Evolutionary conservation across 2,113 vertebrate genomes (phyloP).

Genomic region (Natator depressus): DNA sequence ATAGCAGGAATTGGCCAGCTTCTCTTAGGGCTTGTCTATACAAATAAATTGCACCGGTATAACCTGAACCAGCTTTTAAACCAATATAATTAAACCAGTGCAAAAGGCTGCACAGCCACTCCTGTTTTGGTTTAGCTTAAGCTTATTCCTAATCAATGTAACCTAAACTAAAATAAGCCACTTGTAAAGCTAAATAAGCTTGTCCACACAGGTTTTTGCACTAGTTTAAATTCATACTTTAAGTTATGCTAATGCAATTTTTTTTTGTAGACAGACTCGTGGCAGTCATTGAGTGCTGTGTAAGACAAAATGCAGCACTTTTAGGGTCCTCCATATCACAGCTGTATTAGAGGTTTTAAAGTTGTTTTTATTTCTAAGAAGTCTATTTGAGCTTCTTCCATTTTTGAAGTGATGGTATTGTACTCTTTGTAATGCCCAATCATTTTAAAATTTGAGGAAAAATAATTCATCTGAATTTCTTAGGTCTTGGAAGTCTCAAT

Average conservation of each 20-base stretch:
- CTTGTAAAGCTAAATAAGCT: neutral
- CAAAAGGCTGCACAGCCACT: neutral
- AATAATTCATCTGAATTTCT: neutral
- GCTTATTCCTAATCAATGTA: neutral
- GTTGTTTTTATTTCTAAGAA: neutral
- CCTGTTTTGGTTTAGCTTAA: neutral
- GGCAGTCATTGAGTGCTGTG: neutral
- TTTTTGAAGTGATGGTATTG: neutral
- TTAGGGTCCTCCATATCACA: neutral
- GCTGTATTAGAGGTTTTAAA: neutral
- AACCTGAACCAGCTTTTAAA: neutral
- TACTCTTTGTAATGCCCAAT: neutral
- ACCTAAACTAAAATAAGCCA: neutral
- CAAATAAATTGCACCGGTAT: neutral
- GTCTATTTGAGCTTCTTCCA: neutral
- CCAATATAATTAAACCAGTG: neutral
- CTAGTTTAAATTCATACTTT: fast-evolving
- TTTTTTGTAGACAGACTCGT: neutral
- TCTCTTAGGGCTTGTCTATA: neutral
- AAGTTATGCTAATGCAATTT: neutral
- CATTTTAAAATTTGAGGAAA: neutral
- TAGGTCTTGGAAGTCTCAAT: neutral
- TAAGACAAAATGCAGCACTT: neutral
- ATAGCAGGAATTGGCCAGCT: neutral
- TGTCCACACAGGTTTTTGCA: neutral